Percentiles rank a stretch among this genome's conserved stretches.
Evolutionary conservation across 1,140 invertebrate species (phyloP).

Genomic region (Nautilus pompilius): DNA sequence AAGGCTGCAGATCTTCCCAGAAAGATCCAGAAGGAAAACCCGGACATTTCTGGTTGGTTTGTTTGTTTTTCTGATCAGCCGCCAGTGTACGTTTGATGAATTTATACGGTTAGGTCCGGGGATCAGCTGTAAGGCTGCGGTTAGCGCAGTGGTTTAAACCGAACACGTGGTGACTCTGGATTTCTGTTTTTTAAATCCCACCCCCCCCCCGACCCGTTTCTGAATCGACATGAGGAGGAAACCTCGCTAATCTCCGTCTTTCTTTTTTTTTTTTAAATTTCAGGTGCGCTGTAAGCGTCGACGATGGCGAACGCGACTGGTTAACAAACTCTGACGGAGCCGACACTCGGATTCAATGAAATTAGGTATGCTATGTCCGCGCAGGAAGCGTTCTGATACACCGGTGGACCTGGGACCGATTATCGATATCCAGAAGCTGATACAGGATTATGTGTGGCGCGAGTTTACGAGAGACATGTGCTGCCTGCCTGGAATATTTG

Average conservation of each 20-base stretch:
- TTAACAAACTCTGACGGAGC: not conserved
- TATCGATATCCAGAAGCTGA: slow-evolving; percentile 27
- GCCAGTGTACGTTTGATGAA: no score
- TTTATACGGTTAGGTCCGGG: no score
- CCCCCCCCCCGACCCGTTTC: no score
- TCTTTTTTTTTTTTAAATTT: no score
- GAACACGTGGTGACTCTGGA: not conserved
- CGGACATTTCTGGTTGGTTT: no score
- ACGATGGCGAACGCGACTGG: not conserved
- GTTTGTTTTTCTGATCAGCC: no score
- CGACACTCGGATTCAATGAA: slow-evolving; percentile 1
- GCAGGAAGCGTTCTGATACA: slow-evolving; percentile 13
- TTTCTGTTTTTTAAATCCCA: not conserved
- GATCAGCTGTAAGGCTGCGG: no score
- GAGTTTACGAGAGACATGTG: slow-evolving; percentile 28
- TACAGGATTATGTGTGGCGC: slow-evolving; percentile 33
- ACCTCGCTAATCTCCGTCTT: not conserved
- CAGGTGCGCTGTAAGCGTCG: not conserved
- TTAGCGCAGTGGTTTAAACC: no score
- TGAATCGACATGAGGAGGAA: not conserved
- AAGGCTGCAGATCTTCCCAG: no score
- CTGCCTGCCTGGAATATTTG: slow-evolving; percentile 25
- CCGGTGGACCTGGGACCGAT: slow-evolving; percentile 23
- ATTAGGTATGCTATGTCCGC: slow-evolving; percentile 28
- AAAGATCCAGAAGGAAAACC: no score